Evolutionary conservation across 37 sponge, comb jelly and placozoan genomes (phyloP), one percentile per base, ranked within the genome.

Genomic region (Aphrocallistes beatrix): DNA sequence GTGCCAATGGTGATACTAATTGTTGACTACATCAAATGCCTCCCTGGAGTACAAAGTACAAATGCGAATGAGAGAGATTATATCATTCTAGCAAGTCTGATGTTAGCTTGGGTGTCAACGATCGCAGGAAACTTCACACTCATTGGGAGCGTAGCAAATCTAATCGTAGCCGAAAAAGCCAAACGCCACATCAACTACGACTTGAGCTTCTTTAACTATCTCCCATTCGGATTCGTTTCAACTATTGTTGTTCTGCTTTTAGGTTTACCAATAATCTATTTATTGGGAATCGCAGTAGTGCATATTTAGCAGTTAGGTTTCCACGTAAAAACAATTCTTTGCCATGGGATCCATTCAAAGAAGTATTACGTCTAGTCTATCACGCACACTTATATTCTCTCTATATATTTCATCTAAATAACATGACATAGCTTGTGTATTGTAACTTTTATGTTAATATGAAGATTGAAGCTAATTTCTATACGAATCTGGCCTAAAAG

Each of bases 91-190:
- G 89, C 51, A 28, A 86, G 89, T 0, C 45, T 83, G 21, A 32
- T 89, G 19, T 83, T 89, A 1, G 83, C 89, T 23, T 89, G 89
- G 89, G 84, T 89, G 38, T 49, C 86, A 49, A 89, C 89, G 0
- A 28, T 89, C 23, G 86, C 89, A 30, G 89, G 89, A 36, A 89
- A 89, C 84, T 45, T 85, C 34, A 85, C 89, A 32, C 86, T 89
- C 25, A 39, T 89, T 37, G 89, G 89, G 34, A 85, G 86, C 75
- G 51, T 89, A 23, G 39, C 82, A 8, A 89, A 89, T 69, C 83
- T 89, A 39, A 89, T 89, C 23, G 89, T 89, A 38, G 89, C 89
- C 0, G 89, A 89, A 60, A 89, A 89, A 40, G 86, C 89, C 36
- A 38, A 60, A 6, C 82, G 83, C 45, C 38, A 38, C 1, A 50